Conservation (phyloP, 2,888 invertebrate species). For the Drosophila kanekoi region DNA sequence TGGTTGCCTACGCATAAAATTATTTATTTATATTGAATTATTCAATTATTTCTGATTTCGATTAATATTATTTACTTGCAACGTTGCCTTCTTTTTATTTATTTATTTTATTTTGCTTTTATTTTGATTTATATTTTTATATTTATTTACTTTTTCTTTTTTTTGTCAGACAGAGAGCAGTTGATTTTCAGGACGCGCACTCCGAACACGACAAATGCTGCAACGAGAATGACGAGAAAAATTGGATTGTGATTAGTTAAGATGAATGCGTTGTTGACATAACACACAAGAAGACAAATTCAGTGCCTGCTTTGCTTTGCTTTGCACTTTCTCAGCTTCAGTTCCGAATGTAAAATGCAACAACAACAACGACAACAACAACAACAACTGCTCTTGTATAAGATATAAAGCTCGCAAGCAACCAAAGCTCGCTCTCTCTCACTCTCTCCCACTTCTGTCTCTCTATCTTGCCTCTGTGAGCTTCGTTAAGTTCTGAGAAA, state of each 20-base stretch:
- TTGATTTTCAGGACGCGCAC: slow-evolving; percentile 64
- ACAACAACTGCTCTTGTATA: slow-evolving; percentile 4
- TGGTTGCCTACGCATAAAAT: slow-evolving; percentile 45
- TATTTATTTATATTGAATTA: slow-evolving; percentile 14
- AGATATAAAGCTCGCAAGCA: slow-evolving; percentile 19
- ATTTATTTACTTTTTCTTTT: slow-evolving; percentile 28
- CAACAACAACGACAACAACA: slow-evolving; percentile 48
- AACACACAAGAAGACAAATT: slow-evolving; percentile 42
- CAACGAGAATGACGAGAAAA: slow-evolving; percentile 80
- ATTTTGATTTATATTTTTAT: slow-evolving; percentile 7
- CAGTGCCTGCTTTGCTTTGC: slow-evolving; percentile 64
- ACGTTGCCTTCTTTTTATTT: slow-evolving; percentile 26
- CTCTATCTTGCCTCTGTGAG: not conserved
- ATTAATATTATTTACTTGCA: too few species aligned
- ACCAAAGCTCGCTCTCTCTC: not conserved
- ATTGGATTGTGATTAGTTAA: slow-evolving; percentile 53
- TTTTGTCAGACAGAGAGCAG: slow-evolving; percentile 25
- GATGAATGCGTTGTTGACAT: slow-evolving; percentile 56
- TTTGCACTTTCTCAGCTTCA: slow-evolving; percentile 44
- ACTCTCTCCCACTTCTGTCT: not conserved
- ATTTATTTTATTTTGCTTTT: slow-evolving; percentile 9
- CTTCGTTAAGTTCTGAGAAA: slow-evolving; percentile 50
- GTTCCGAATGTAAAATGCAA: slow-evolving; percentile 43
- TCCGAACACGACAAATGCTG: slow-evolving; percentile 83
- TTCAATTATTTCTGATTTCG: not conserved